Percentiles rank a stretch among this genome's conserved stretches.
These are phyloP conservation scores for Vidua chalybeata DNA, from an alignment of 2,113 vertebrate genomes.

Conservation along the genomic window DNA sequence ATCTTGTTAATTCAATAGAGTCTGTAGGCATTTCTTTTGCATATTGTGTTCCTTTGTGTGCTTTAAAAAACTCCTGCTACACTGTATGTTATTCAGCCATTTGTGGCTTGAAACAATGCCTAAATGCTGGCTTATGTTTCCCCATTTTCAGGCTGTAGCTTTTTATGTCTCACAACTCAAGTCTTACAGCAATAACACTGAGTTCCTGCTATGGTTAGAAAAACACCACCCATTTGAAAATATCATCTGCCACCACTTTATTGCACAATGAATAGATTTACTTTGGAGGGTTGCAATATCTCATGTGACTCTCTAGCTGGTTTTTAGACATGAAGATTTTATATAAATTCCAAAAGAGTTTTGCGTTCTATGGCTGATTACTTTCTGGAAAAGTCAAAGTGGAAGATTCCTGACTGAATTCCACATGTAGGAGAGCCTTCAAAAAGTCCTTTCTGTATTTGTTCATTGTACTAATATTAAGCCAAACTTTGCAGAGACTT, in stretches of 20 bases:
- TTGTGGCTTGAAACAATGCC: constrained; percentile 52
- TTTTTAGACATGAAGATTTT: neutral
- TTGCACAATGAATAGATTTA: neutral
- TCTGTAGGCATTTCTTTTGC: neutral
- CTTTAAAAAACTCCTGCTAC: neutral
- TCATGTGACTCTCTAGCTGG: neutral
- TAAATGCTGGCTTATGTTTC: constrained; percentile 30
- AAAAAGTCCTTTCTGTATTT: neutral
- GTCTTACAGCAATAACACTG: neutral
- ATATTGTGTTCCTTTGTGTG: neutral
- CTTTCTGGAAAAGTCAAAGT: neutral
- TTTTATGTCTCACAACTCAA: constrained; percentile 43
- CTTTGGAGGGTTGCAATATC: neutral
- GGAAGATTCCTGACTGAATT: neutral
- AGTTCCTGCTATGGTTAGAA: constrained; percentile 31
- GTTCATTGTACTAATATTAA: neutral
- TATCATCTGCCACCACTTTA: neutral
- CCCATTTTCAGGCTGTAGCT: neutral
- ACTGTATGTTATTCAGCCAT: neutral
- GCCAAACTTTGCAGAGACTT: neutral
- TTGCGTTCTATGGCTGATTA: neutral
- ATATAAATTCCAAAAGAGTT: neutral
- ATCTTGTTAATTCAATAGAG: neutral
- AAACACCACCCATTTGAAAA: constrained; percentile 16
- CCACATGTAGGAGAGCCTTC: neutral